Evolutionary conservation across 2,888 invertebrate species (phyloP).

Genomic region (Morpho helenor): DNA sequence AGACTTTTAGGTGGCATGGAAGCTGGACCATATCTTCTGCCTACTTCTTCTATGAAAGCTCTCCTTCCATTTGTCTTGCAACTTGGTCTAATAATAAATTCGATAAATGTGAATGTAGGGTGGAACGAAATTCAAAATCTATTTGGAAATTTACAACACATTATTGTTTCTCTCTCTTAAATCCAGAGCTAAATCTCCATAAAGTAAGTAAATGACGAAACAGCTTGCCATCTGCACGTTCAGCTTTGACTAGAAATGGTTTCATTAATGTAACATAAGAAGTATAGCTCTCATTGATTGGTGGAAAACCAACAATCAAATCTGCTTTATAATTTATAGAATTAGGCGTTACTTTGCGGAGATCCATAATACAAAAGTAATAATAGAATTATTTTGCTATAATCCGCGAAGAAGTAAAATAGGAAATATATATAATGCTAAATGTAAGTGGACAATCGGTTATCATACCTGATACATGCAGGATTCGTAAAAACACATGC

Average conservation of each 20-base stretch:
- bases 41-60: constrained; percentile 93
- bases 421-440: too few relatives aligned
- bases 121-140: constrained; percentile 94
- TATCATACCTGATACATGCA: too few relatives aligned
- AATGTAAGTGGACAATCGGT: too few relatives aligned
- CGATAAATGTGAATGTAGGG: constrained; percentile 92
- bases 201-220: constrained; percentile 93
- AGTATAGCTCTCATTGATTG: constrained; percentile 92
- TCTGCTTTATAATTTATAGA: too few relatives aligned
- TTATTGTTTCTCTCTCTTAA: constrained; percentile 88
- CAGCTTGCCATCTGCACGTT: constrained; percentile 92
- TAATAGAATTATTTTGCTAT: too few relatives aligned
- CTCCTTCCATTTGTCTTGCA: constrained; percentile 97
- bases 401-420: too few relatives aligned
- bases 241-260: constrained; percentile 90
- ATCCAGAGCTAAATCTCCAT: constrained; percentile 95
- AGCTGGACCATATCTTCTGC: constrained; percentile 86
- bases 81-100: constrained; percentile 97
- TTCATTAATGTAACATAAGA: constrained; percentile 87
- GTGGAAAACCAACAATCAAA: constrained; percentile 91
- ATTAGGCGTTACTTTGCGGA: too few relatives aligned
- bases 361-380: too few relatives aligned
- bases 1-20: constrained; percentile 82
- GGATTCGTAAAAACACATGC: too few relatives aligned
- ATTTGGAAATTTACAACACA: constrained; percentile 91